phyloP scores from a whole-genome alignment of 2,113 vertebrate species.

The Rhinopomastus cyanomelas region DNA sequence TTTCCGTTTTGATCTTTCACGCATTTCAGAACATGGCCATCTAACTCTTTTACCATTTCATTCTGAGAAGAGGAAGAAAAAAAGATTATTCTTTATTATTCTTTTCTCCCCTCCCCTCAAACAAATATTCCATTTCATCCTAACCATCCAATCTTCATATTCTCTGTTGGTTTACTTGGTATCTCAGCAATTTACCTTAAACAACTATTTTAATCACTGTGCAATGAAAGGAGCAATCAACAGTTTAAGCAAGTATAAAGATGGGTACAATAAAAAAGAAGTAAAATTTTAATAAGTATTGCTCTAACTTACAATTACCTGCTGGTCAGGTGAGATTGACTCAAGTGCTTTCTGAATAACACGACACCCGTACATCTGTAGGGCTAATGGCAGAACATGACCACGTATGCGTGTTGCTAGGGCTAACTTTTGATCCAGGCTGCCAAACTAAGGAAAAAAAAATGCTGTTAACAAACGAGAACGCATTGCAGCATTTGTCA shows the following conservation, averaged over 20 bases:
- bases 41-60: constrained; percentile 93
- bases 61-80: constrained; percentile 74
- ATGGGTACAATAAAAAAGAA: neutral
- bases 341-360: constrained; percentile 98
- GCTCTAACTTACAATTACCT: constrained; percentile 97
- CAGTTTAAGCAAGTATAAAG: neutral
- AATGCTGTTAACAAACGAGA: neutral
- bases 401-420: constrained; percentile 93
- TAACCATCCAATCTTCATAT: neutral
- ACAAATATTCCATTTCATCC: neutral
- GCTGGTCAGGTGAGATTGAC: constrained; percentile 96
- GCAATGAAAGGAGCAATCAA: neutral
- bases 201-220: neutral
- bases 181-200: neutral
- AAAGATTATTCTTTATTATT: neutral
- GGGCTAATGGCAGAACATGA: constrained; percentile 90
- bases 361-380: constrained; percentile 97
- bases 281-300: constrained; percentile 31
- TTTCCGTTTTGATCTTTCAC: constrained; percentile 98
- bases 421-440: constrained; percentile 93
- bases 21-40: constrained; percentile 96
- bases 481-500: neutral
- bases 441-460: constrained; percentile 86
- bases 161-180: neutral
- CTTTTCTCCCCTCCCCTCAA: fast-evolving